Conservation (phyloP, 30 jellyfish, hydroid and myxozoan species). For the Aurelia coerulea region DNA sequence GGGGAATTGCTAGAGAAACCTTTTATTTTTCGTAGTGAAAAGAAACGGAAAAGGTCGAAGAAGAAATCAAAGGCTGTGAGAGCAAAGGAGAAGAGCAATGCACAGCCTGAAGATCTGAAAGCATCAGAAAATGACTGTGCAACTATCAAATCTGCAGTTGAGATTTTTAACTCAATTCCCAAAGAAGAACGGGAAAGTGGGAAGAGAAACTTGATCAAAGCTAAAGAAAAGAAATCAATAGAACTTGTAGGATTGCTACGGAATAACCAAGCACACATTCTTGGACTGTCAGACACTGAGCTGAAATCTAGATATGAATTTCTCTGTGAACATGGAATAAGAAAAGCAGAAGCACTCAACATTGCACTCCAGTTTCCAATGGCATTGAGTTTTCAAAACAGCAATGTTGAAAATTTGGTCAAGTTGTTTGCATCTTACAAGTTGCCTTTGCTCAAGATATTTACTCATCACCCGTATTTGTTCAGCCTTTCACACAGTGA, state of each 20-base stretch:
- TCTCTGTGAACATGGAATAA: conserved; percentile 42
- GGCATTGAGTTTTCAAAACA: conserved; percentile 1
- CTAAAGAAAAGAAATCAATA: conserved; percentile 10
- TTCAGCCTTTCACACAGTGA: conserved; percentile 39
- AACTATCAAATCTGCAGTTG: neutral
- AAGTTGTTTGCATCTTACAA: conserved; percentile 16
- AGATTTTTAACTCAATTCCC: conserved; percentile 25
- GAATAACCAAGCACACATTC: conserved; percentile 45
- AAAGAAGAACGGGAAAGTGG: conserved; percentile 5
- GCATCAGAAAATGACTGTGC: neutral
- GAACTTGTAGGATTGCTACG: conserved; percentile 15
- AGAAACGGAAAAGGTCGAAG: conserved; percentile 14
- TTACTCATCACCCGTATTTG: conserved; percentile 30
- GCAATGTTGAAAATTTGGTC: conserved; percentile 14
- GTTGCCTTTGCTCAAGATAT: conserved; percentile 9
- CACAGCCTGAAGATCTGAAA: neutral
- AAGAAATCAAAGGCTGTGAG: conserved; percentile 10
- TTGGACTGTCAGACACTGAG: conserved; percentile 45
- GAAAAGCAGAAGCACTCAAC: conserved; percentile 21
- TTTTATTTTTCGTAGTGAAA: conserved; percentile 6
- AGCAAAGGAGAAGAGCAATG: neutral
- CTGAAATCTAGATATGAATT: conserved; percentile 26
- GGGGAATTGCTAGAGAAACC: conserved; percentile 28
- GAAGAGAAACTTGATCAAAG: neutral
- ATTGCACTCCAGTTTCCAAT: conserved; percentile 42